phyloP scores from a whole-genome alignment of 2,797 vertebrate species.

The Tapirus indicus region DNA sequence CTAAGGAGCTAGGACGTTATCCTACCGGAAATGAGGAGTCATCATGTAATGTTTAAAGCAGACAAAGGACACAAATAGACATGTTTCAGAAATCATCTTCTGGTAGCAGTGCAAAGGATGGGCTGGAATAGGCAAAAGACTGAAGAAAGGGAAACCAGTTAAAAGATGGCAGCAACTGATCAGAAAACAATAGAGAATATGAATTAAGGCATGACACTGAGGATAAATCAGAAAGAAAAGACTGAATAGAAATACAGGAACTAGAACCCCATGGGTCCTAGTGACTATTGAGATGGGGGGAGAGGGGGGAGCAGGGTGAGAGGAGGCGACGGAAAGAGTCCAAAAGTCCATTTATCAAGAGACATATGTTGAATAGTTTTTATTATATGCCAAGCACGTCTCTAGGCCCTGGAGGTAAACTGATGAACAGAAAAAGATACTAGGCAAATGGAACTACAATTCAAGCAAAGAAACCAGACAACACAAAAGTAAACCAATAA shows the following conservation, averaged over 20 bases:
- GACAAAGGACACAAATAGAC: not conserved
- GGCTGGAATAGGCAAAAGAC: not conserved
- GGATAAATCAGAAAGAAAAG: not conserved
- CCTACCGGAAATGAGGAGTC: not conserved
- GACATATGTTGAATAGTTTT: not conserved
- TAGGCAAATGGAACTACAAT: not conserved
- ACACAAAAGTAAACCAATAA: not conserved
- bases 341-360: not conserved
- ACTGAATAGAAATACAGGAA: not conserved
- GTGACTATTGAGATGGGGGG: not conserved
- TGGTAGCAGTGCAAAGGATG: not conserved
- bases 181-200: not conserved
- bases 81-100: not conserved
- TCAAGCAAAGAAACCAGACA: not conserved
- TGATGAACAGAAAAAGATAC: not conserved
- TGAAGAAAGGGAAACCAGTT: not conserved
- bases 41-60: not conserved
- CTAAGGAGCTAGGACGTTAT: not conserved
- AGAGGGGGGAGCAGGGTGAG: not conserved
- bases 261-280: not conserved
- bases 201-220: not conserved
- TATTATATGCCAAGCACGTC: not conserved
- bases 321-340: not conserved
- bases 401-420: not conserved
- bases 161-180: not conserved